Percentiles rank a stretch among this genome's conserved stretches.
Evolutionary conservation across 2,888 invertebrate genomes (phyloP).

Genomic region (Selenia dentaria): DNA sequence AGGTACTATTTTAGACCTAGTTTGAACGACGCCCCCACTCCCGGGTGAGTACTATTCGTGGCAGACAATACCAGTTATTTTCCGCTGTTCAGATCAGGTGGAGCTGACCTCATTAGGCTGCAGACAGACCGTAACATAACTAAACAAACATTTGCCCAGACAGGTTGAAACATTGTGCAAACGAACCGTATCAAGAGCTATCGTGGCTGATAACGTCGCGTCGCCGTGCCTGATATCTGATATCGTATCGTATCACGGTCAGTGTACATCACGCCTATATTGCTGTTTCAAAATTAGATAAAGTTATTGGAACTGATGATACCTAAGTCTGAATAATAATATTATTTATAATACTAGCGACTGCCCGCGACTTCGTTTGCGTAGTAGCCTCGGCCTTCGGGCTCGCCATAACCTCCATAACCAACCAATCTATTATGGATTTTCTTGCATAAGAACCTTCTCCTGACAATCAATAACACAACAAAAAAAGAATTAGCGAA

Average conservation of each 20-base stretch:
- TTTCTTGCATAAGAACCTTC: too few relatives aligned
- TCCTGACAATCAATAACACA: too few relatives aligned
- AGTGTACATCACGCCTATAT: slow-evolving; percentile 16
- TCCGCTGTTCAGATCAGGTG: slow-evolving; percentile 42
- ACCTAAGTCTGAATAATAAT: too few relatives aligned
- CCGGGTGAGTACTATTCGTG: slow-evolving; percentile 6
- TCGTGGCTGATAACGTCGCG: slow-evolving; percentile 53
- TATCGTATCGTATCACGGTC: slow-evolving; percentile 37
- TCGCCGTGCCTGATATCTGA: slow-evolving; percentile 19
- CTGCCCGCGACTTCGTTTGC: too few relatives aligned
- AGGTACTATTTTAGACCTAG: slow-evolving; percentile 1
- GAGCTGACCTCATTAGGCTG: slow-evolving; percentile 56
- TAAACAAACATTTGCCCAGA: slow-evolving; percentile 72
- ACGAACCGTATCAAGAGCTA: slow-evolving; percentile 63
- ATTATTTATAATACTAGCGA: too few relatives aligned
- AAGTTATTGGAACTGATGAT: background rate
- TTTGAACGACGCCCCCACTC: slow-evolving; percentile 4
- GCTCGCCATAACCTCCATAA: too few relatives aligned
- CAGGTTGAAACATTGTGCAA: slow-evolving; percentile 63
- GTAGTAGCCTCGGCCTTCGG: too few relatives aligned
- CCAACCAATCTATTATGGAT: too few relatives aligned
- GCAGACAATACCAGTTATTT: slow-evolving; percentile 35
- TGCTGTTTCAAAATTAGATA: slow-evolving; percentile 11
- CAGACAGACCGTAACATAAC: slow-evolving; percentile 55
- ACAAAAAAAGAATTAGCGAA: too few relatives aligned